Evolutionary conservation across 2,888 invertebrate genomes (phyloP), one percentile per base, ranked within the genome.

Genomic region (Mactromeris polynyma): DNA sequence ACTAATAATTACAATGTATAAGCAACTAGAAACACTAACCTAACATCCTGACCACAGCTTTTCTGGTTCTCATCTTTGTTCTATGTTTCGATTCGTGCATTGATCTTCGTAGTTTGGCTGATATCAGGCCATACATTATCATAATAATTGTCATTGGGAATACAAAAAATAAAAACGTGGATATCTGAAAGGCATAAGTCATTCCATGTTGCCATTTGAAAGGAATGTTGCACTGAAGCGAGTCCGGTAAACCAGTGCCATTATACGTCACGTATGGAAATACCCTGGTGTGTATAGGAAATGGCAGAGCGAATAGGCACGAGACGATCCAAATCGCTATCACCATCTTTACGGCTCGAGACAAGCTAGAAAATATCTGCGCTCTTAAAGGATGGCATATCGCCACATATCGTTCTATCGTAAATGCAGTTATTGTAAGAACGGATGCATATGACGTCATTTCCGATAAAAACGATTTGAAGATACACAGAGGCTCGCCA

Each of bases 371-470:
- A 97, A 98, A 98, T 69, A 98, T 98, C 96, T 98, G 98, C 88
- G 98, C 97, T 95, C 98, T 98, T 58, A 99, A 97, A 0, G 99
- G 99, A 96, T 98, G 98, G 96, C 99, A 99, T 95, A 99, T 99
- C 42, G 99, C 99, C 91, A 99, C 97, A 97, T 98, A 97, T 81
- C 99, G 97, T 97, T 99, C 99, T 97, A 98, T 98, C 0, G 99
- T 98, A 97, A 99, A 99, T 1, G 98, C 98, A 77, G 98, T 98
- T 94, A 99, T 99, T 33, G 99, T 99, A 95, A 99, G 97, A 79
- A 99, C 98, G 0, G 99, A 99, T 0, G 98, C 98, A 97, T 99
- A 98, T 0, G 98, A 98, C 0, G 98, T 98, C 97, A 96, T 96
- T 93, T 97, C 97, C n/a, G 96, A 96, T 14, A 97, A 93, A 51